Conservation (phyloP, 2,113 vertebrate species). For the Lamprotornis superbus region DNA sequence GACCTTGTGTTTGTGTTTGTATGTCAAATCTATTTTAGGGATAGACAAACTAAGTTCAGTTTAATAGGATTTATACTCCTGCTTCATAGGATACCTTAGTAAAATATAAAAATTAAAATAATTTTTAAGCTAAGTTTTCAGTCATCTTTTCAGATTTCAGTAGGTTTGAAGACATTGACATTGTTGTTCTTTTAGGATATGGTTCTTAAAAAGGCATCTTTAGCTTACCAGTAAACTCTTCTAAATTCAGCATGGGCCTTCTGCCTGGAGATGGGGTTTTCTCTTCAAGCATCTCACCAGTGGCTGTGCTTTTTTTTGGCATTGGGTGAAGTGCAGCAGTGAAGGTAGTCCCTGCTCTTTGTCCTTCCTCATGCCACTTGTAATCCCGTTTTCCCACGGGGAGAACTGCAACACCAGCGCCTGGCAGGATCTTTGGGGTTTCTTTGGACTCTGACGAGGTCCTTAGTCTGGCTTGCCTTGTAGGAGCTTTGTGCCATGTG, state of each 20-base stretch:
- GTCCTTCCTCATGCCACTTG: not conserved
- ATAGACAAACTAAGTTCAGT: constrained; percentile 53
- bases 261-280: not conserved
- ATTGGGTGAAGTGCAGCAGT: fast-evolving
- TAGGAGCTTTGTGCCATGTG: not conserved
- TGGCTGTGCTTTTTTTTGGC: not conserved
- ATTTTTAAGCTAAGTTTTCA: not conserved
- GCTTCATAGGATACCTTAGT: not conserved
- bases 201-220: not conserved
- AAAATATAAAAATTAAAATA: not conserved
- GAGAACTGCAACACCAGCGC: not conserved
- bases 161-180: not conserved
- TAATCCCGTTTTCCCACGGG: fast-evolving
- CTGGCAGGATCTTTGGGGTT: not conserved
- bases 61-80: constrained; percentile 56
- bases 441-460: fast-evolving
- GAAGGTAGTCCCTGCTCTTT: not conserved
- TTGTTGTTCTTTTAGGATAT: not conserved
- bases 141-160: not conserved
- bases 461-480: not conserved
- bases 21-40: constrained; percentile 74
- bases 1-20: constrained; percentile 82
- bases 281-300: not conserved
- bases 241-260: not conserved
- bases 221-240: not conserved